Percentiles rank a stretch among this genome's conserved stretches.
Conservation (phyloP, 2,888 invertebrate species). For the Acronicta alni region DNA sequence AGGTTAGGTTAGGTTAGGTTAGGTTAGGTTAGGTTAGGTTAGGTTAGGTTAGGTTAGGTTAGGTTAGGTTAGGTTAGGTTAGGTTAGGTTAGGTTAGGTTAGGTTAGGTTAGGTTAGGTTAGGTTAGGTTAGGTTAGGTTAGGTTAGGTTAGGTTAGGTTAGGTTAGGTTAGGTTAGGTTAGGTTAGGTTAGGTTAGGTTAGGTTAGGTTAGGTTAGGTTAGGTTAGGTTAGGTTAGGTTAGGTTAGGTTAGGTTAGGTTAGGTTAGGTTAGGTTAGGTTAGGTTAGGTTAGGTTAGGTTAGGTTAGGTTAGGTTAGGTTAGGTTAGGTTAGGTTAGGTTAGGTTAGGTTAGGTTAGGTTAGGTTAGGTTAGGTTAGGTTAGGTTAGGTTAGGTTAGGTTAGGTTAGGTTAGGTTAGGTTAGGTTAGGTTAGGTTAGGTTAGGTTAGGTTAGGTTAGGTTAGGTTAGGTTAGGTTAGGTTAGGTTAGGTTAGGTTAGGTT, state of each 20-base stretch:
- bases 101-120: constrained; percentile 41
- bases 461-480: constrained; percentile 49
- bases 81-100: constrained; percentile 35
- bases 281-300: constrained; percentile 42
- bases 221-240: constrained; percentile 50
- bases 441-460: constrained; percentile 57
- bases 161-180: constrained; percentile 45
- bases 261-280: constrained; percentile 38
- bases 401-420: constrained; percentile 53
- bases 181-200: constrained; percentile 48
- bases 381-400: constrained; percentile 48
- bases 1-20: constrained; percentile 23
- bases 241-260: constrained; percentile 49
- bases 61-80: neutral
- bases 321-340: constrained; percentile 50
- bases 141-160: constrained; percentile 42
- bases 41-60: constrained; percentile 19
- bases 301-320: constrained; percentile 53
- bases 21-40: constrained; percentile 25
- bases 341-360: constrained; percentile 48
- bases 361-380: constrained; percentile 46
- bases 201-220: constrained; percentile 50
- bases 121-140: constrained; percentile 43
- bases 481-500: constrained; percentile 43
- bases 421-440: constrained; percentile 59